phyloP scores from a whole-genome alignment of 2,888 invertebrate species.

The Lepidocyrtinus sp. region DNA sequence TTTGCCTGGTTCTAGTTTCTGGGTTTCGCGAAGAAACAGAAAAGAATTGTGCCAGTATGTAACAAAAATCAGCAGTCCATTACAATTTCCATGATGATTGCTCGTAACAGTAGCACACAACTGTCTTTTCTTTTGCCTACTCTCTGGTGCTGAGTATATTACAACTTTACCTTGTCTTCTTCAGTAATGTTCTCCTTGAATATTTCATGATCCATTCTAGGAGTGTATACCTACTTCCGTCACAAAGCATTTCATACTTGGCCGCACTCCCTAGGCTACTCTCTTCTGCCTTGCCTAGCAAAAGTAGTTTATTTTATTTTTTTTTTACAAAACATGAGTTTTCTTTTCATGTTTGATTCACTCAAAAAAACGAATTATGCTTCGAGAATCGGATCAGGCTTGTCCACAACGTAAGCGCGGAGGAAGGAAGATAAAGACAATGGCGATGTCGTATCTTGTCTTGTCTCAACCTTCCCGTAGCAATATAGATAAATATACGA shows the following conservation, averaged over 20 bases:
- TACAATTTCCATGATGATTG: neutral
- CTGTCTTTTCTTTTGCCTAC: neutral
- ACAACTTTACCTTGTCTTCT: neutral
- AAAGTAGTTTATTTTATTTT: neutral
- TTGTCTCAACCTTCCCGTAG: neutral
- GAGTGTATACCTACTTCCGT: neutral
- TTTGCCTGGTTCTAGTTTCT: too few relatives aligned
- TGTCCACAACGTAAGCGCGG: neutral
- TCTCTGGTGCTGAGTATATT: neutral
- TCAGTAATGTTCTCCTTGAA: constrained; percentile 31
- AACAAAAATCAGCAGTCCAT: neutral
- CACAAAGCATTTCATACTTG: constrained; percentile 24
- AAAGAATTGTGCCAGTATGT: neutral
- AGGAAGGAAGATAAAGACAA: neutral
- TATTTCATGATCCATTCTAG: constrained; percentile 27
- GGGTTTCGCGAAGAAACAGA: neutral
- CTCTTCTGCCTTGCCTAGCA: neutral
- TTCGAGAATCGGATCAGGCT: neutral
- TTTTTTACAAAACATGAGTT: neutral
- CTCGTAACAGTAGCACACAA: neutral
- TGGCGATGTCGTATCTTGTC: too few relatives aligned
- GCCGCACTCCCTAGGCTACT: constrained; percentile 7
- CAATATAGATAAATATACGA: neutral
- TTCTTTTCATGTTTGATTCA: neutral
- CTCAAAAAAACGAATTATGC: neutral